Conservation (phyloP, 1,140 invertebrate genomes). For the Calliphora vicina region DNA sequence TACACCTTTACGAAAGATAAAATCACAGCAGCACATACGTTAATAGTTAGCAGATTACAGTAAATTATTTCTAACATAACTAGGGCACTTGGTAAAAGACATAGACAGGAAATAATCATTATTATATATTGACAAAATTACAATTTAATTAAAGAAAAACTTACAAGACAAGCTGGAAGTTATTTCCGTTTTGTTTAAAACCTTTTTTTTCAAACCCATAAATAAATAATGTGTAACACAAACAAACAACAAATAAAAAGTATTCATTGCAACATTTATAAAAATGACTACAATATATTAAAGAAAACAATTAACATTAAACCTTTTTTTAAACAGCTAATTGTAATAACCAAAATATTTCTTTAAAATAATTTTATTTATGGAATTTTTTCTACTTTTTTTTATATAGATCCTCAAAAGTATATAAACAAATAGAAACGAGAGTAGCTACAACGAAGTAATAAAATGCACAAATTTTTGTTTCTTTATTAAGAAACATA, state of each 20-base stretch:
- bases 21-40: too few relatives aligned
- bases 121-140: not conserved
- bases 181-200: not conserved
- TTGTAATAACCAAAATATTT: not conserved
- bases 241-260: too few relatives aligned
- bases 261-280: too few relatives aligned
- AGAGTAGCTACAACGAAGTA: not conserved
- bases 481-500: not conserved
- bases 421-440: not conserved
- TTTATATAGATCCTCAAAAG: not conserved
- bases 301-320: not conserved
- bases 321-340: not conserved
- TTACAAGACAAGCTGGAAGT: not conserved
- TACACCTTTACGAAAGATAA: too few relatives aligned
- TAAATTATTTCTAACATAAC: not conserved
- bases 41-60: too few relatives aligned
- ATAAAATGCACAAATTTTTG: not conserved
- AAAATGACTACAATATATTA: not conserved
- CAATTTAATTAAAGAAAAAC: not conserved
- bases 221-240: too few relatives aligned
- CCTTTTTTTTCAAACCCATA: not conserved
- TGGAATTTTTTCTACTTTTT: not conserved
- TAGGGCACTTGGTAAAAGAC: not conserved
- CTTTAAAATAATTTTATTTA: not conserved
- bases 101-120: not conserved